These are phyloP conservation scores for Microctonus aethiopoides DNA, from an alignment of 2,888 invertebrate species.

Conservation along the genomic window DNA sequence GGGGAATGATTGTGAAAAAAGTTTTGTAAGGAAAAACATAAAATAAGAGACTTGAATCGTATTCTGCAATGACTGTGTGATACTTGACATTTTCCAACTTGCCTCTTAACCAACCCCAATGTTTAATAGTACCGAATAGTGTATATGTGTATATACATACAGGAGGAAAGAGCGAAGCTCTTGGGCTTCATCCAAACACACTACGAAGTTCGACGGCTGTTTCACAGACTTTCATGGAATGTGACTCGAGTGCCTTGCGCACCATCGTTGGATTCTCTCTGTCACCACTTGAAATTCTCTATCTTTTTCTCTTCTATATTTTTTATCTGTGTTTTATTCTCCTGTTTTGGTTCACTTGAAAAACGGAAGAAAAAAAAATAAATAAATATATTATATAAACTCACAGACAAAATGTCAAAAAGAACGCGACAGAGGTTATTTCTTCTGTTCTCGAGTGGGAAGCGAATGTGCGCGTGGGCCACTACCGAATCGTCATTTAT, in stretches of 20 bases:
- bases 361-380: background rate
- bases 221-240: constrained; percentile 32
- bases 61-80: constrained; percentile 2
- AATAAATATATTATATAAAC: background rate
- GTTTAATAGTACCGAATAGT: constrained; percentile 8
- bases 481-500: constrained; percentile 29
- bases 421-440: background rate
- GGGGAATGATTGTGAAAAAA: background rate
- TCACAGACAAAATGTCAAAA: constrained; percentile 11
- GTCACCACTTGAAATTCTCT: background rate
- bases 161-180: background rate
- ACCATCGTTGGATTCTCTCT: constrained; percentile 2
- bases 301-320: background rate
- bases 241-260: constrained; percentile 27
- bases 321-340: constrained; percentile 13
- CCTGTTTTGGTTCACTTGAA: background rate
- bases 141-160: background rate
- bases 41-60: constrained; percentile 22
- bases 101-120: constrained; percentile 26
- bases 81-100: constrained; percentile 29
- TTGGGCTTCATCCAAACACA: constrained; percentile 33
- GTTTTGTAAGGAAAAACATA: background rate
- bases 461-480: background rate
- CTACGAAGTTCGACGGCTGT: constrained; percentile 27
- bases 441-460: background rate